Evolutionary conservation across 1,140 invertebrate species (phyloP).

Genomic region (Cyphomyrmex costatus): DNA sequence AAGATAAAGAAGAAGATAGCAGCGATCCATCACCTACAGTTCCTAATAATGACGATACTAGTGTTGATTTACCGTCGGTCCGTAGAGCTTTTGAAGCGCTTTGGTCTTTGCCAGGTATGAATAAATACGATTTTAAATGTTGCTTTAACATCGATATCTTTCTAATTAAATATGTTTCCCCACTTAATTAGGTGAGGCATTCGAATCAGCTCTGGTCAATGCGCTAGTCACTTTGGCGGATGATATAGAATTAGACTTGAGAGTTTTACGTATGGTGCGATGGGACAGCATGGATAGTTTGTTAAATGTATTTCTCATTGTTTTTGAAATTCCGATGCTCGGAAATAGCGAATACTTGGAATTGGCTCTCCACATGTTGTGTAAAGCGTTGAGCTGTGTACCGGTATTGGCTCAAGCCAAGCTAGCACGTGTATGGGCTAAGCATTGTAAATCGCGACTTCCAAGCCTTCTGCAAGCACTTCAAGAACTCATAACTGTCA

Average conservation of each 20-base stretch:
- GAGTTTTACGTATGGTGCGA: constrained; percentile 86
- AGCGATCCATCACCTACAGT: constrained; percentile 87
- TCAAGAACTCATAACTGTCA: constrained; percentile 95
- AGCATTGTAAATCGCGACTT: constrained; percentile 90
- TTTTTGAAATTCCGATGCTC: constrained; percentile 95
- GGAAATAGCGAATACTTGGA: constrained; percentile 94
- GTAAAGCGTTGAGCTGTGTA: constrained; percentile 92
- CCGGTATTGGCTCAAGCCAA: constrained; percentile 93
- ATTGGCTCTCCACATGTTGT: constrained; percentile 93
- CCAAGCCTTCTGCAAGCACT: constrained; percentile 92
- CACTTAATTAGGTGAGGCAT: constrained; percentile 86
- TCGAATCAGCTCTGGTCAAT: constrained; percentile 92
- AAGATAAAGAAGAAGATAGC: constrained; percentile 95
- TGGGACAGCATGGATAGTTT: constrained; percentile 86
- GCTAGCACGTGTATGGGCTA: constrained; percentile 93
- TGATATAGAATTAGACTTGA: constrained; percentile 91
- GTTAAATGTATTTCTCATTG: constrained; percentile 94
- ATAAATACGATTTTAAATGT: constrained; percentile 37
- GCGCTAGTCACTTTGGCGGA: constrained; percentile 92
- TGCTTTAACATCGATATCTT: not conserved
- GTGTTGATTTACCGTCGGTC: constrained; percentile 89
- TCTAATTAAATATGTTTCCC: constrained; percentile 22
- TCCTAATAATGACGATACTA: constrained; percentile 86
- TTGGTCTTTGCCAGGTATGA: constrained; percentile 85
- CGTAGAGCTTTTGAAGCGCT: constrained; percentile 89